Evolutionary conservation across 2,888 invertebrate genomes (phyloP), one percentile per base, ranked within the genome.

Genomic region (Drosophila mulleri): DNA sequence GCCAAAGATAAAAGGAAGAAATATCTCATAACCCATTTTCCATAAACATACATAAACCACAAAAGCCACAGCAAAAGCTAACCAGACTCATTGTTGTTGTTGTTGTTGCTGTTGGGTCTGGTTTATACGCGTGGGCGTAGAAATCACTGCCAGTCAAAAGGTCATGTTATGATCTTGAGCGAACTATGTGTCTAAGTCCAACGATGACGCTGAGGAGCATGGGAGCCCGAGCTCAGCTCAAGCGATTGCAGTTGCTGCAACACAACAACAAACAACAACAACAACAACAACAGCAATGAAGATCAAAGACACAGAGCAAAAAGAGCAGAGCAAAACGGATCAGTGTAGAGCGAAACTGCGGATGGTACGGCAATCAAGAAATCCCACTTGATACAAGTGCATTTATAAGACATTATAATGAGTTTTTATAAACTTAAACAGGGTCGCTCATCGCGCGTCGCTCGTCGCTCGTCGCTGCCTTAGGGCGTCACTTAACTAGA

Each of bases 81-180:
- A 67, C 67, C 65, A 71, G 73, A 70, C 67, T 67, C 74, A 67
- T 77, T 75, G 77, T 67, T 62, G 70, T 63, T 72, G 56, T 60
- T 75, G 78, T 11, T 48, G 54, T 45, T 61, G 77, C 70, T 86
- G 80, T 77, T 84, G 83, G 82, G 83, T 85, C 84, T 86, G 88
- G 77, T 83, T 88, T 77, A 89, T 83, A 91, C 83, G 90, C 90
- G 90, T 90, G 90, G 90, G 90, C 90, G 90, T 90, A 85, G 89
- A 91, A 88, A 91, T 90, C 90, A 90, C 90, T 89, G 90, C 90
- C 90, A 90, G 90, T 91, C 90, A 90, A 90, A 89, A 90, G 90
- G 90, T 90, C 91, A 90, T 88, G 87, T 87, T 87, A 89, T 89
- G 87, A 89, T 87, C 87, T 89, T 89, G 90, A 87, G 87, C 88